Percentiles rank a stretch among this genome's conserved stretches.
Conservation (phyloP, 1,140 invertebrate species). For the Dendroctonus valens region DNA sequence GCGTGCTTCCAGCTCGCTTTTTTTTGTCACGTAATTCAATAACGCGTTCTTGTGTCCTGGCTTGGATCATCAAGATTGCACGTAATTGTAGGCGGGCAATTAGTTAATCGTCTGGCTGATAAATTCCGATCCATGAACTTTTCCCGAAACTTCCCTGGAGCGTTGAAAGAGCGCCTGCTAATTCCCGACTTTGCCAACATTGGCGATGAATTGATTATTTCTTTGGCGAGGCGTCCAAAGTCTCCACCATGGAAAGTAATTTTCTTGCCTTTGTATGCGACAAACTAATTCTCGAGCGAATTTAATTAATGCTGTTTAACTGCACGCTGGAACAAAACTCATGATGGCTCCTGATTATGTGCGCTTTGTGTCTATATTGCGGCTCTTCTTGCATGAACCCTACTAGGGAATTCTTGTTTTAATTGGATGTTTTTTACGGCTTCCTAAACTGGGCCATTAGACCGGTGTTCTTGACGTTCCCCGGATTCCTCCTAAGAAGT, state of each 20-base stretch:
- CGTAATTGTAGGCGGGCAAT: too few species aligned
- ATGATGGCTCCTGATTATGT: too few species aligned
- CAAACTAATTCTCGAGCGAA: constrained; percentile 13
- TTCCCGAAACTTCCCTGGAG: too few species aligned
- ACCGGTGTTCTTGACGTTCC: neutral
- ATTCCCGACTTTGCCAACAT: constrained; percentile 6
- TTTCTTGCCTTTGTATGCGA: constrained; percentile 15
- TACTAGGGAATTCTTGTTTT: neutral
- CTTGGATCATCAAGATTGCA: too few species aligned
- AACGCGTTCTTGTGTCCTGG: too few species aligned
- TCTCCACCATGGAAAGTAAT: constrained; percentile 18
- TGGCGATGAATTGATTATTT: constrained; percentile 20
- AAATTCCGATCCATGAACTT: too few species aligned
- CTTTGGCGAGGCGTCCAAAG: constrained; percentile 5
- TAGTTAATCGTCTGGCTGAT: too few species aligned
- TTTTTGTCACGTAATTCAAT: too few species aligned
- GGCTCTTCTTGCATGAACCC: neutral
- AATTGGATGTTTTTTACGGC: neutral
- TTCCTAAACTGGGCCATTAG: neutral
- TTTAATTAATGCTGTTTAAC: constrained; percentile 17
- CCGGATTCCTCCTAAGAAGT: neutral
- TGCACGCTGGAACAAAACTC: constrained; percentile 8
- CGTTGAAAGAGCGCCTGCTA: too few species aligned
- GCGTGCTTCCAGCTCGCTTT: too few species aligned
- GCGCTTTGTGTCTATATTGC: neutral